Conservation (phyloP, 2,113 vertebrate genomes). For the Psilopogon haemacephalus region DNA sequence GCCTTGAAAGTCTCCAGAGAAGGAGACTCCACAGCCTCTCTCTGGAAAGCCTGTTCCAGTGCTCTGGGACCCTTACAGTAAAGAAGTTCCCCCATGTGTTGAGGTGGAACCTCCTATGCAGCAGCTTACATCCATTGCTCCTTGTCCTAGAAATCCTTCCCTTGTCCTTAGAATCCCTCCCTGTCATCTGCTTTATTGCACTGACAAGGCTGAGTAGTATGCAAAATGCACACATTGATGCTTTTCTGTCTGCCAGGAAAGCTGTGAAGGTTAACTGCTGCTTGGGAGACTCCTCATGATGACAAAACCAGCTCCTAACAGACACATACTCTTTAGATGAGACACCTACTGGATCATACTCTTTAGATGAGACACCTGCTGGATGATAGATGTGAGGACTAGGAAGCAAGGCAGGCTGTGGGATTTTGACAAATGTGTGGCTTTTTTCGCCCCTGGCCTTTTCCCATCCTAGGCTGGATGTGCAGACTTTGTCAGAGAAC, state of each 20-base stretch:
- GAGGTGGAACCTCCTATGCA: no score
- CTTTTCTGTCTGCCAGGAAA: background rate
- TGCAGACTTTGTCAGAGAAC: background rate
- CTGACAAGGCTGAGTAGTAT: fast-evolving
- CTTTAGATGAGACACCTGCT: background rate
- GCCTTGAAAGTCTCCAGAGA: no score
- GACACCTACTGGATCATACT: background rate
- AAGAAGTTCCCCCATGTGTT: no score
- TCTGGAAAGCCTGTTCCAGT: no score
- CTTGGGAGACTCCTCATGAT: background rate
- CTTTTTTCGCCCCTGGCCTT: background rate
- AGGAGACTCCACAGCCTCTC: no score
- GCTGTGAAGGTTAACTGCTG: background rate
- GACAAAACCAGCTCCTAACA: background rate
- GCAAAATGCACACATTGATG: fast-evolving
- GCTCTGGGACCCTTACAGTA: no score
- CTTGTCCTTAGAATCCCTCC: no score
- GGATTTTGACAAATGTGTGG: background rate
- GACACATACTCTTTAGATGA: background rate
- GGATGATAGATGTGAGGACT: background rate
- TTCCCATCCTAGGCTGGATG: background rate
- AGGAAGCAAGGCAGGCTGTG: background rate
- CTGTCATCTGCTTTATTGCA: background rate
- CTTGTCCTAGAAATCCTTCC: no score
- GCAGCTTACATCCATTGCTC: no score